These are phyloP conservation scores for Leptinotarsa defecta DNA, from an alignment of 1,140 invertebrate genomes.

Conservation along the genomic window DNA sequence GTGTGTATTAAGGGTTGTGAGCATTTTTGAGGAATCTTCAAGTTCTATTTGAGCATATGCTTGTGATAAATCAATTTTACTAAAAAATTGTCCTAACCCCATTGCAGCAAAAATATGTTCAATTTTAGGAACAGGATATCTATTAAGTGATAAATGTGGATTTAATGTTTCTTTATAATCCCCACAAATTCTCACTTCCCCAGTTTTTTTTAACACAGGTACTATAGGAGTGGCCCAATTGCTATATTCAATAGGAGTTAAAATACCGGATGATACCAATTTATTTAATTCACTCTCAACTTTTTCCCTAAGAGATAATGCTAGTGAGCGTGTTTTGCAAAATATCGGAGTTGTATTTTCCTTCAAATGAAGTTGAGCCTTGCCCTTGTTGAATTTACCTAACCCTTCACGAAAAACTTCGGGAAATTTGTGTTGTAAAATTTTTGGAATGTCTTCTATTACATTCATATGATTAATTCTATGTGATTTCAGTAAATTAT, in stretches of 20 bases:
- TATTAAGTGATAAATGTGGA: constrained; percentile 33
- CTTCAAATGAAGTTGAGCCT: background rate
- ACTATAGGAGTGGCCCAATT: constrained; percentile 9
- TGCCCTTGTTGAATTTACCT: constrained; percentile 8
- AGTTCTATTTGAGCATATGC: constrained; percentile 55
- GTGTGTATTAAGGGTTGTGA: constrained; percentile 53
- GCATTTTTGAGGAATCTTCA: constrained; percentile 46
- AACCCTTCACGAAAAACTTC: constrained; percentile 16
- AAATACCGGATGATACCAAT: constrained; percentile 31
- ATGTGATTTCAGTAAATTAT: background rate
- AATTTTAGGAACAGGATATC: constrained; percentile 35
- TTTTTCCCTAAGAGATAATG: constrained; percentile 40
- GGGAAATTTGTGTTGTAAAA: background rate
- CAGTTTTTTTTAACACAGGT: constrained; percentile 31
- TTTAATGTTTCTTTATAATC: constrained; percentile 51
- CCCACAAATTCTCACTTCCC: constrained; percentile 52
- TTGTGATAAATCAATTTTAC: constrained; percentile 16
- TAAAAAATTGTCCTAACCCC: constrained; percentile 36
- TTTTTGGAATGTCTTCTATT: background rate
- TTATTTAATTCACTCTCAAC: constrained; percentile 43
- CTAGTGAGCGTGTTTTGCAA: constrained; percentile 41
- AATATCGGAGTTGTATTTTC: constrained; percentile 41
- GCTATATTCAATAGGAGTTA: constrained; percentile 33
- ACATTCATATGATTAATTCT: background rate
- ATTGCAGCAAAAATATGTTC: constrained; percentile 37